Conservation (phyloP, 1,140 invertebrate species). For the Hyphantria cunea region DNA sequence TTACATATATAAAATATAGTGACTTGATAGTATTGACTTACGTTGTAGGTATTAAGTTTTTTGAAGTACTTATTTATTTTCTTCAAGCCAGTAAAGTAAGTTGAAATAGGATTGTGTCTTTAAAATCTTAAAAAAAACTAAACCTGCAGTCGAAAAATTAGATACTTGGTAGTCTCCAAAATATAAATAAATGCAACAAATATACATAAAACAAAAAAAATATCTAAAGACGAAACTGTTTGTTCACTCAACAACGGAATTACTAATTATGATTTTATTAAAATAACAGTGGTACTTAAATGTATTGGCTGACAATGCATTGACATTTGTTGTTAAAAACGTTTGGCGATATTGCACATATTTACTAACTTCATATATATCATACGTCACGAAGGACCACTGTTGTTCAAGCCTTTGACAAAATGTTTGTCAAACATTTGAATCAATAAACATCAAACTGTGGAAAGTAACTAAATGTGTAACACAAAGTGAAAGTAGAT, state of each 20-base stretch:
- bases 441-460: background rate
- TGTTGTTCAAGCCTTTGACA: constrained; percentile 1
- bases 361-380: background rate
- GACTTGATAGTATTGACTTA: too few species aligned
- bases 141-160: constrained; percentile 25
- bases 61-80: background rate
- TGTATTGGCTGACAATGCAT: background rate
- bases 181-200: constrained; percentile 31
- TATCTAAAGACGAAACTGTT: constrained; percentile 18
- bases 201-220: constrained; percentile 23
- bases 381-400: too few species aligned
- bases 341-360: constrained; percentile 10
- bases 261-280: constrained; percentile 14
- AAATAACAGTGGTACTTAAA: constrained; percentile 4
- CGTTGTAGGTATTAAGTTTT: background rate
- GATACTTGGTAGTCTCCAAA: constrained; percentile 14
- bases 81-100: constrained; percentile 4
- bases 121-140: constrained; percentile 30
- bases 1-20: background rate
- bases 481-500: background rate
- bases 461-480: too few species aligned
- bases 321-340: too few species aligned
- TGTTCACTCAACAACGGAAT: constrained; percentile 15
- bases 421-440: constrained; percentile 23
- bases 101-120: constrained; percentile 24